phyloP scores from a whole-genome alignment of 2,797 vertebrate species.

The Tinamus major region DNA sequence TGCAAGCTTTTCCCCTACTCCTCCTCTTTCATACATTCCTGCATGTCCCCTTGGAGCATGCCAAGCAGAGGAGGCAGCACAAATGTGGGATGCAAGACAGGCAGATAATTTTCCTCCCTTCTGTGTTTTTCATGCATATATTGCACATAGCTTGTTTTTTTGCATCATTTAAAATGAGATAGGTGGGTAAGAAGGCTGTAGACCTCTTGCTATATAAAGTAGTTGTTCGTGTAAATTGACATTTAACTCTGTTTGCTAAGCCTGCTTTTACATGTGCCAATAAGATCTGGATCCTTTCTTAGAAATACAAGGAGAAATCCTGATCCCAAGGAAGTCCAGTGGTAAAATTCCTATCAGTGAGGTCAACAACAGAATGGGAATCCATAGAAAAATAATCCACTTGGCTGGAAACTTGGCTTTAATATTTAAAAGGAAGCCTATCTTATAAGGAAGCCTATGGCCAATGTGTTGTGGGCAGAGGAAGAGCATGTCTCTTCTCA shows the following conservation, averaged over 20 bases:
- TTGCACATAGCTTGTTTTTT: constrained; percentile 31
- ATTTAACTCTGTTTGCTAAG: not conserved
- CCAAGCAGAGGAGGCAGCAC: not conserved
- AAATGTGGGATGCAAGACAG: not conserved
- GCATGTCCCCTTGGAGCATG: not conserved
- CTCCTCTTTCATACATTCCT: not conserved
- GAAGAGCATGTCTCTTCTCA: not conserved
- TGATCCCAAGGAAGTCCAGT: not conserved
- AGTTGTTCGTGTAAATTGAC: not conserved
- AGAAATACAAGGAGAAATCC: not conserved
- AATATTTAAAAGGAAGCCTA: not conserved
- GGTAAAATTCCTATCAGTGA: not conserved
- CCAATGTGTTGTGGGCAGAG: not conserved
- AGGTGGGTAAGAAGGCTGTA: not conserved
- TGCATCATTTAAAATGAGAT: not conserved
- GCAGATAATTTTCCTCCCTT: not conserved
- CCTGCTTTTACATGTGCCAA: not conserved
- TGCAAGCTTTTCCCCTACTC: not conserved
- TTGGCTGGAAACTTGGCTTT: not conserved
- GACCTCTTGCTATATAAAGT: not conserved
- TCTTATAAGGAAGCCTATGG: not conserved
- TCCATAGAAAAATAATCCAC: not conserved
- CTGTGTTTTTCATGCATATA: not conserved
- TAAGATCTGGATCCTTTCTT: not conserved
- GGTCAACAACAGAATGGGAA: not conserved